Evolutionary conservation across 2,797 vertebrate species (phyloP), one percentile per base, ranked within the genome.

Genomic region (Bufotes viridis): DNA sequence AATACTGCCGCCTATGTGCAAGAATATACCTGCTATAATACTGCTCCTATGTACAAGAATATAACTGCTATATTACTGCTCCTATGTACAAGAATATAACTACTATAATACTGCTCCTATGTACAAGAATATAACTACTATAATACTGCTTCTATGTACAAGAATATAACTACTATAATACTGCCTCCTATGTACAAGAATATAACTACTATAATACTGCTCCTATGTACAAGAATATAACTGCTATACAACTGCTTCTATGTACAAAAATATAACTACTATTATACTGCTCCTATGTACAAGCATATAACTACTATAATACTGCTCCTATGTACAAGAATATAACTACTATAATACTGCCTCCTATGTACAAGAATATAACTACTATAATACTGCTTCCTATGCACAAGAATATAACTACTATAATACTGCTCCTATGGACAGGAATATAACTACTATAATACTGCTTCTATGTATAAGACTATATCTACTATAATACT

Each of bases 161-260:
- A 69, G 65, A 69, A 69, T 69, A 69, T 69, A 69, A 69, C 65
- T 69, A 29, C 65, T 69, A 69, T 69, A 69, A 69, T 69, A 69
- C 65, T 69, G 65, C 65, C n/a, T 2, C 13, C 65, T 22, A 63
- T 63, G 7, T 63, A 63, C 61, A 63, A 63, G 61, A 63, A 63
- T 63, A 63, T 63, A 63, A 63, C 61, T 63, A 63, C 61, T 63
- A 63, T 63, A 63, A 63, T 63, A 63, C 61, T 63, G 61, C 61
- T 10, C 61, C 61, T 63, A 69, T 26, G 24, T 69, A 69, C 65
- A 69, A 69, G 65, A 69, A 69, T 69, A 69, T 69, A 69, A 69
- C 65, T 69, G 29, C 65, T 69, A 69, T 69, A 69, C 29, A 29
- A 69, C 65, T 69, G 65, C 65, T 4, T 24, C 63, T 67, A 67